Evolutionary conservation across 35 echinoderm and acorn worm genomes (phyloP), one percentile per base, ranked within the genome.

Genomic region (Eucidaris tribuloides): DNA sequence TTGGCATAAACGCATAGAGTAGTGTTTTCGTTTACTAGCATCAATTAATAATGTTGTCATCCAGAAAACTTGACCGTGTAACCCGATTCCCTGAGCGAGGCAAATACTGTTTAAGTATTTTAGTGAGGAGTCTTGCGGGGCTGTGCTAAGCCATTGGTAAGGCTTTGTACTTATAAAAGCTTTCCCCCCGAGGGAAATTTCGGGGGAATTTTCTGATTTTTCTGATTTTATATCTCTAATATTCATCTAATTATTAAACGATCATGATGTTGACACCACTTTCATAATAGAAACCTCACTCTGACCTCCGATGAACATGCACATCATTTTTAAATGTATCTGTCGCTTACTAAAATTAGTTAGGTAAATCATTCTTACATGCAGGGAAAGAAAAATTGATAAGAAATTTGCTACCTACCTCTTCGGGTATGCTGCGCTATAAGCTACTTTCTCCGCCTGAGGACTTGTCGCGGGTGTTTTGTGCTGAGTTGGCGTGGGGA

Each of bases 111-210:
- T 91, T 91, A 19, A 91, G 27, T 25, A 85, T 7, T 43, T 91
- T 91, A 1, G 89, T 91, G 39, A 91, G 85, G 28, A 91, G 9
- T 1, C 89, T 80, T 82, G 89, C 0, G 49, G n/a, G 82, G 24
- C 72, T 49, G 1, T 43, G 31, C 3, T 85, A 45, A 4, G 74
- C 89, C 80, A 85, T 85, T 32, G 82, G 82, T 77, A 91, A 66
- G 11, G 42, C 55, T 38, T 20, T 79, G 45, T 70, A 91, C 41
- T 78, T 58, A 17, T 42, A 91, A n/a, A 7, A 78, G 43, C 30
- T 62, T 86, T 7, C 50, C 76, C 33, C 58, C 58, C 89, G 82
- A 91, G 27, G n/a, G 9, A 80, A 91, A 85, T 62, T 80, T 80
- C 15, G 81, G 72, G n/a, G n/a, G 62, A 70, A 91, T 65, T 79